Percentiles rank a stretch among this genome's conserved stretches.
Evolutionary conservation across 2,888 invertebrate genomes (phyloP).

Genomic region (Aquatica leii): DNA sequence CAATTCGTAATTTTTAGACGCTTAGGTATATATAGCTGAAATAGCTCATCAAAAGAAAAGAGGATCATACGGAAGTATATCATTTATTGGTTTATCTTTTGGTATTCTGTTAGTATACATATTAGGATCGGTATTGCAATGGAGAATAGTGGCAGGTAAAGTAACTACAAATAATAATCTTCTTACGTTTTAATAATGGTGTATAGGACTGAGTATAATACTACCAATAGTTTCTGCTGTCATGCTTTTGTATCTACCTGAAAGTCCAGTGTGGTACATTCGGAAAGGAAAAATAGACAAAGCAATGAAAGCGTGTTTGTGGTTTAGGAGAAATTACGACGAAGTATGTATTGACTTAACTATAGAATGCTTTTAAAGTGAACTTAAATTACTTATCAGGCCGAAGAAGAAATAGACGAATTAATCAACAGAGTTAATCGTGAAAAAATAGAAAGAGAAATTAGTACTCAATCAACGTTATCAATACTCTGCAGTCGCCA

Average conservation of each 20-base stretch:
- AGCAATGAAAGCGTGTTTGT: slow-evolving; percentile 58
- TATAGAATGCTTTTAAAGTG: not conserved
- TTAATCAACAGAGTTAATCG: slow-evolving; percentile 67
- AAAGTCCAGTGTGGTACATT: slow-evolving; percentile 79
- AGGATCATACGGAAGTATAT: slow-evolving; percentile 74
- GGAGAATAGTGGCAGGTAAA: slow-evolving; percentile 64
- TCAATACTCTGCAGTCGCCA: slow-evolving; percentile 65
- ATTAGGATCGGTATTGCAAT: slow-evolving; percentile 72
- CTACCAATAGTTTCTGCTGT: slow-evolving; percentile 69
- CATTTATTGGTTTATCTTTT: slow-evolving; percentile 76
- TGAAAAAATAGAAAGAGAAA: slow-evolving; percentile 58
- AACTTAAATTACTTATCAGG: slow-evolving; percentile 58
- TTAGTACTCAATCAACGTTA: slow-evolving; percentile 55
- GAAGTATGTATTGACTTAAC: slow-evolving; percentile 49
- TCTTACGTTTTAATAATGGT: too few relatives aligned
- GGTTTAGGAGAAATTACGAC: slow-evolving; percentile 53
- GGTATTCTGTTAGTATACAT: slow-evolving; percentile 79
- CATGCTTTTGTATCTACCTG: slow-evolving; percentile 72
- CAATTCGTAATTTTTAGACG: too few relatives aligned
- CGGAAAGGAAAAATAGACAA: slow-evolving; percentile 65
- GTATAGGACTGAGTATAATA: slow-evolving; percentile 61
- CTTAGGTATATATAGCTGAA: slow-evolving; percentile 78
- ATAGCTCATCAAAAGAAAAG: slow-evolving; percentile 76
- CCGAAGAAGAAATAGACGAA: slow-evolving; percentile 69
- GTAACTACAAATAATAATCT: not conserved